phyloP scores from a whole-genome alignment of 2,113 vertebrate genomes.

The Oreochromis niloticus region DNA sequence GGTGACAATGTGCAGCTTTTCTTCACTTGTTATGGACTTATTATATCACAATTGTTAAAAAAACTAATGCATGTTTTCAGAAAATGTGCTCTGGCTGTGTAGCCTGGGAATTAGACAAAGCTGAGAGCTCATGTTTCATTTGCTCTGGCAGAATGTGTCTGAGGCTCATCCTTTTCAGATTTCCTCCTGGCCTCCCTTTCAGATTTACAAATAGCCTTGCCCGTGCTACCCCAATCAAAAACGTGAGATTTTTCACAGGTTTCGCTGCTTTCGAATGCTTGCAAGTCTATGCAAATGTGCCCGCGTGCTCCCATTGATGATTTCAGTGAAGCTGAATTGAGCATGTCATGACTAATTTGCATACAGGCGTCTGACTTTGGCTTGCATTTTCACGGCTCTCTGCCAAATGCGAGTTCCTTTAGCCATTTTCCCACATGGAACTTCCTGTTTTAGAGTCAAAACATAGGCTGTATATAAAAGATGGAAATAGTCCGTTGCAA shows the following conservation, averaged over 20 bases:
- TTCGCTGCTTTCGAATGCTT: background rate
- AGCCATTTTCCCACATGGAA: background rate
- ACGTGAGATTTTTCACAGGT: background rate
- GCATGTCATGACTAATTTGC: background rate
- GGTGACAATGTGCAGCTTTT: conserved; percentile 16
- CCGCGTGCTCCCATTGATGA: background rate
- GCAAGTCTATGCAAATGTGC: background rate
- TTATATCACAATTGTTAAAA: too few relatives aligned
- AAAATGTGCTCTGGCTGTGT: background rate
- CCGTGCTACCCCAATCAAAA: background rate
- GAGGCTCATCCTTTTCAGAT: background rate
- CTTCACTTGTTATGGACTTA: background rate
- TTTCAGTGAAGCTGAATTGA: background rate
- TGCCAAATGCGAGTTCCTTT: background rate
- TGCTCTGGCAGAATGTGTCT: background rate
- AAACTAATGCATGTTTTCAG: background rate
- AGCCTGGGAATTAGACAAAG: background rate
- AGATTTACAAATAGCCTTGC: background rate
- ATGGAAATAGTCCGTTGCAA: background rate
- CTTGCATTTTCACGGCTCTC: background rate
- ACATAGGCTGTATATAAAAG: background rate
- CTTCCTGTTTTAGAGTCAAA: background rate
- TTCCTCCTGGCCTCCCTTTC: background rate
- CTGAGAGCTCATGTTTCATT: background rate
- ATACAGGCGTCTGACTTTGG: background rate